Conservation (phyloP, 2,113 vertebrate species). For the Silurus glanis region DNA sequence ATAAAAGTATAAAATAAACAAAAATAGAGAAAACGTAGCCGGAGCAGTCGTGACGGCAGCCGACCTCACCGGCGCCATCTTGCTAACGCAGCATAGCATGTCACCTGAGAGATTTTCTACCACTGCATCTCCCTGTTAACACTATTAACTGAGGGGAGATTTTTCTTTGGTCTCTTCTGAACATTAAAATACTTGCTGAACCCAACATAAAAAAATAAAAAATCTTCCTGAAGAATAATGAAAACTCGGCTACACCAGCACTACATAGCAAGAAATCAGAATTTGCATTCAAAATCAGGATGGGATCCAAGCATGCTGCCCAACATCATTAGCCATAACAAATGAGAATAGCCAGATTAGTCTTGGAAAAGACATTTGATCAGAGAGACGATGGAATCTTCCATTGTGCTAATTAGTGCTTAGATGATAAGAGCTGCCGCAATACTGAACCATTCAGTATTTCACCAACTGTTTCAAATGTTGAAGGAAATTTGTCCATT, state of each 20-base stretch:
- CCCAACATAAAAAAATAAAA: neutral
- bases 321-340: neutral
- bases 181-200: neutral
- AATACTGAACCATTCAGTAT: neutral
- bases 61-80: too few relatives aligned
- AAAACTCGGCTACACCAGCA: neutral
- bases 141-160: neutral
- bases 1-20: too few relatives aligned
- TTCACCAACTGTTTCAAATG: neutral
- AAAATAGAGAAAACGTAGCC: too few relatives aligned
- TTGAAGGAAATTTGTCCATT: neutral
- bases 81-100: neutral
- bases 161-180: neutral
- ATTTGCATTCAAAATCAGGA: neutral
- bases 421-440: neutral
- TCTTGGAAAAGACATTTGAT: neutral
- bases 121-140: neutral
- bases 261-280: neutral
- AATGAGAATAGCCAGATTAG: neutral
- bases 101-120: neutral
- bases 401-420: conserved; percentile 6
- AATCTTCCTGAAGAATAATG: neutral
- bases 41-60: too few relatives aligned
- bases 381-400: neutral
- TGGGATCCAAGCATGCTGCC: neutral